Evolutionary conservation across 2,113 vertebrate species (phyloP).

Genomic region (Psilopogon haemacephalus): DNA sequence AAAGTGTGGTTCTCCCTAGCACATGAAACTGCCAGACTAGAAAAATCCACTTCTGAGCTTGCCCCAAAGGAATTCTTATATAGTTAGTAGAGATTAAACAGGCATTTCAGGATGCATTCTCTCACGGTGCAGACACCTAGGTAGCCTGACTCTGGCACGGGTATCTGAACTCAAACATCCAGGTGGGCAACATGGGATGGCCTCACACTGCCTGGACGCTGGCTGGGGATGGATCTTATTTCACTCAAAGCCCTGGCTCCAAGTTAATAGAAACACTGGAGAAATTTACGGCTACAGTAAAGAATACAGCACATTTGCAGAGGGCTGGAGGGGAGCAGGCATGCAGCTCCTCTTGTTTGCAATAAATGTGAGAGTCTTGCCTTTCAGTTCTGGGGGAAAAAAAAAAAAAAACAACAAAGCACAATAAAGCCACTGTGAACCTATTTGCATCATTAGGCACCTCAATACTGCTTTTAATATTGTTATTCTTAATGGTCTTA

Average conservation of each 20-base stretch:
- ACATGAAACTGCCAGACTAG: neutral
- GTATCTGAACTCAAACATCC: neutral
- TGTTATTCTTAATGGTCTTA: neutral
- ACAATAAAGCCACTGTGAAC: neutral
- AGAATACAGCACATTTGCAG: fast-evolving
- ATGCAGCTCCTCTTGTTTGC: neutral
- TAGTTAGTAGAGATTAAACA: neutral
- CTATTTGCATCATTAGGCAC: neutral
- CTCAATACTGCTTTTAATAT: neutral
- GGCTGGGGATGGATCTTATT: no score
- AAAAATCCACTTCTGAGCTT: neutral
- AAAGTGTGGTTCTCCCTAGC: neutral
- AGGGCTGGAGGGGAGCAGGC: neutral
- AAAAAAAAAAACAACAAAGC: neutral
- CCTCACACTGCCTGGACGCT: neutral
- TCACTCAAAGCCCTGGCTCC: neutral
- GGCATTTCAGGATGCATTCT: neutral
- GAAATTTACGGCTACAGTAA: neutral
- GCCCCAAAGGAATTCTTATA: neutral
- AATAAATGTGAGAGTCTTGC: fast-evolving
- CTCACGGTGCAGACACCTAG: neutral
- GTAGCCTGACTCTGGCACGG: fast-evolving
- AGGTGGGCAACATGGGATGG: neutral
- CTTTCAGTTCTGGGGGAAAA: no score
- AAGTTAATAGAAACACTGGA: neutral